Evolutionary conservation across 2,797 vertebrate species (phyloP).

Genomic region (Numenius phaeopus): DNA sequence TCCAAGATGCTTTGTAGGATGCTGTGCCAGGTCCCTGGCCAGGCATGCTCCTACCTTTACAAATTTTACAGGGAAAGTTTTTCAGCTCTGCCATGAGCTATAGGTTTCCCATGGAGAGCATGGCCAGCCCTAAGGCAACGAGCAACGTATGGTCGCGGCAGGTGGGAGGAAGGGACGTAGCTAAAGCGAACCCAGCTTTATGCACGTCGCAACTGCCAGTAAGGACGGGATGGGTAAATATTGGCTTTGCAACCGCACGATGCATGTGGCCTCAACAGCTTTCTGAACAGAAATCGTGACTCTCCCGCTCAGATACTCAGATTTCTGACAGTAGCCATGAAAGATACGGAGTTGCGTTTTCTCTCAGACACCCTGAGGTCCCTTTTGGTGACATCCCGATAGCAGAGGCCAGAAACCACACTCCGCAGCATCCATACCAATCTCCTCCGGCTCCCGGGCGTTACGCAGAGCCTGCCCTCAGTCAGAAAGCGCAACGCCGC

Average conservation of each 20-base stretch:
- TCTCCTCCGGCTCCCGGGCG: background rate
- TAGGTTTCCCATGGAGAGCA: background rate
- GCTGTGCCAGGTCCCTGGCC: accelerated
- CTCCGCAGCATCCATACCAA: background rate
- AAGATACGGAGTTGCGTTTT: accelerated
- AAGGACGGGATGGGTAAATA: background rate
- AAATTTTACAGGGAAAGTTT: background rate
- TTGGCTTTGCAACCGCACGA: background rate
- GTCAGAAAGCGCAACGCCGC: background rate
- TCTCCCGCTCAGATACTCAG: background rate
- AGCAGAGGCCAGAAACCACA: background rate
- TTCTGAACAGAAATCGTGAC: conserved; percentile 5
- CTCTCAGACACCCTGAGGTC: background rate
- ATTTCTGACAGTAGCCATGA: background rate
- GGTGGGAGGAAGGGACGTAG: background rate
- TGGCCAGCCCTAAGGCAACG: background rate
- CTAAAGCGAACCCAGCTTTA: accelerated
- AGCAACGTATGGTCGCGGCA: background rate
- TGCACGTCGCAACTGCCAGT: background rate
- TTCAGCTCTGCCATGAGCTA: background rate
- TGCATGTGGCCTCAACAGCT: background rate
- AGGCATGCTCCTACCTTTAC: background rate
- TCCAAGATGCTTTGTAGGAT: background rate
- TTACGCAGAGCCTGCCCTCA: background rate
- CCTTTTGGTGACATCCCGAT: background rate